Evolutionary conservation across 2,797 vertebrate species (phyloP).

Genomic region (Molossus molossus): DNA sequence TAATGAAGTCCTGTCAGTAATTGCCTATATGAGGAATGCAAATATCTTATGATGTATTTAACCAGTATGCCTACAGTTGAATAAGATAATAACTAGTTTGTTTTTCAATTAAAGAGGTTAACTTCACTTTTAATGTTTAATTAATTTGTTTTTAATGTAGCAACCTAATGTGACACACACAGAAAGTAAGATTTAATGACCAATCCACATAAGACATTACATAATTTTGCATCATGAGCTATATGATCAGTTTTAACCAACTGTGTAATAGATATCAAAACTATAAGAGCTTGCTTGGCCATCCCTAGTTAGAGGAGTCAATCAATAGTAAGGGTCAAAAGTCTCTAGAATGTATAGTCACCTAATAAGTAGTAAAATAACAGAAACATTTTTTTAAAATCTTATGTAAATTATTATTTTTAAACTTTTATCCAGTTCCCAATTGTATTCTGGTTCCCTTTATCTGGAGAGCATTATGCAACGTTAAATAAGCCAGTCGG

Average conservation of each 20-base stretch:
- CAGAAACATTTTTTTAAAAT: background rate
- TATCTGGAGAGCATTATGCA: background rate
- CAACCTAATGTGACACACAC: slow-evolving; percentile 16
- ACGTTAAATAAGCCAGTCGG: background rate
- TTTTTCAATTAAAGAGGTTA: slow-evolving; percentile 56
- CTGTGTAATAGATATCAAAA: background rate
- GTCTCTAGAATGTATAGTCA: background rate
- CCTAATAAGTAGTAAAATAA: background rate
- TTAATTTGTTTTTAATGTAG: background rate
- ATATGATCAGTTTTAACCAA: slow-evolving; percentile 40
- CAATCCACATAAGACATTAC: slow-evolving; percentile 73
- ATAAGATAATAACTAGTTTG: slow-evolving; percentile 7
- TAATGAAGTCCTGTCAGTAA: background rate
- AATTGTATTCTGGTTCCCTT: slow-evolving; percentile 63
- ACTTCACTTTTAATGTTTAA: slow-evolving; percentile 50
- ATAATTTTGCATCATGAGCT: slow-evolving; percentile 68
- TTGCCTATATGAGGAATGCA: background rate
- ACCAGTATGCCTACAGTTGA: background rate
- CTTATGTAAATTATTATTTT: background rate
- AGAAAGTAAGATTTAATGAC: slow-evolving; percentile 52
- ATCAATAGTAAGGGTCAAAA: background rate
- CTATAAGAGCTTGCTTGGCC: background rate
- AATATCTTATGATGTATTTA: background rate
- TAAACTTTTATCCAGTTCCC: slow-evolving; percentile 18
- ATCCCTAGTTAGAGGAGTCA: background rate